Base-by-base conservation (phyloP, 2,888 invertebrate genomes). In the Diaperis boleti region DNA sequence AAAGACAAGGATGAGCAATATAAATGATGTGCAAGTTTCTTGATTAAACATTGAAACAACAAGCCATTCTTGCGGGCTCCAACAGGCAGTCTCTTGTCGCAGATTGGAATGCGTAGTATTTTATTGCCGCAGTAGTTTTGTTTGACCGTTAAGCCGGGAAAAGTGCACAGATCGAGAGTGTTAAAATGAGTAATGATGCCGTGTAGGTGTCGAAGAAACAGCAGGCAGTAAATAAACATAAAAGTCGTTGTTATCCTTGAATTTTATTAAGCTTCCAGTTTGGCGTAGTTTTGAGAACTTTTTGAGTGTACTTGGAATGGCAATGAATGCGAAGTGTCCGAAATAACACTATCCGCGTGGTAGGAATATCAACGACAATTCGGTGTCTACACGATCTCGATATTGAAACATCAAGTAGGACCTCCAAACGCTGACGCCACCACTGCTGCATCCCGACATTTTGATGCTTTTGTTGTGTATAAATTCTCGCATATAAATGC, bases 281-380 rank as follows among this genome's bases (percentile, higher is more conserved):
- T 59, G 49, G 64, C 41, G 59, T 64, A 55, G 64, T 52, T 59
- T 59, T 55, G 63, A 62, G 64, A 69, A 68, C 55, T 67, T 69
- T 69, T 68, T 64, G 66, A 66, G 64, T 69, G 62, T 62, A 67
- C 57, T 67, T 67, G 59, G 62, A 67, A 67, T 64, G 66, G 64
- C 65, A 68, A 65, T 68, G 64, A 67, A 68, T 68, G 62, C 67
- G 62, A 67, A 69, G 69, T 70, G 68, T 68, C 66, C 67, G 59
- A 69, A 69, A 70, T 70, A 70, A 69, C 66, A 65, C 65, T 65
- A 56, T 64, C 44, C 54, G 61, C 67, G 67, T 63, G 66, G 52
- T 56, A 56, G 33, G 70, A 70, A 69, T 69, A 64, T 65, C 64
- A 70, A 70, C 66, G 62, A 60, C 64, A 52, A 49, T 66, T 55